Percentiles rank a stretch among this genome's conserved stretches.
phyloP scores from a whole-genome alignment of 2,888 invertebrate species.

The Stenodema calcarata region DNA sequence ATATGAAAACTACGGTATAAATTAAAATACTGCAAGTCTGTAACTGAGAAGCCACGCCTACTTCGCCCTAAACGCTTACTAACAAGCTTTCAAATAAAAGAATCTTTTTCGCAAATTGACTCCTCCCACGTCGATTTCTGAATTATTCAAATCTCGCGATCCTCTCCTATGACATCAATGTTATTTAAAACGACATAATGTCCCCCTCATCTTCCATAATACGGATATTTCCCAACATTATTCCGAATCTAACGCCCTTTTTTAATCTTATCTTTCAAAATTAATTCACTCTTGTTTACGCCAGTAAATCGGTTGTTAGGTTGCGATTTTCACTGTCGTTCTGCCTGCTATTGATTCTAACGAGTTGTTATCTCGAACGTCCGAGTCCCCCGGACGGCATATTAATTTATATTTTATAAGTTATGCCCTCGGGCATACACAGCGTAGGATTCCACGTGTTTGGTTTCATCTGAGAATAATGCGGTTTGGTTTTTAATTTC shows the following conservation, averaged over 20 bases:
- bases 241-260: background rate
- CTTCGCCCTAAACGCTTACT: background rate
- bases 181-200: constrained; percentile 23
- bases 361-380: background rate
- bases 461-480: background rate
- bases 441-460: background rate
- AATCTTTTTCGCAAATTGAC: constrained; percentile 18
- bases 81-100: background rate
- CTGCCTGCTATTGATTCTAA: background rate
- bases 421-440: background rate
- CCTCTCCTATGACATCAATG: constrained; percentile 11
- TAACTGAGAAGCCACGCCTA: no score
- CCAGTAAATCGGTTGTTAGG: background rate
- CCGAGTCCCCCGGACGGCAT: background rate
- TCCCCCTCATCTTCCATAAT: background rate
- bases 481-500: no score
- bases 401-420: background rate
- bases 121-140: constrained; percentile 8
- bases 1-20: no score
- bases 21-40: no score
- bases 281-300: constrained; percentile 6
- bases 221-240: background rate
- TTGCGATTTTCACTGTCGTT: background rate
- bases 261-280: background rate
- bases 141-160: constrained; percentile 26